Evolutionary conservation across 2,888 invertebrate genomes (phyloP), one percentile per base, ranked within the genome.

Genomic region (Dolomedes plantarius): DNA sequence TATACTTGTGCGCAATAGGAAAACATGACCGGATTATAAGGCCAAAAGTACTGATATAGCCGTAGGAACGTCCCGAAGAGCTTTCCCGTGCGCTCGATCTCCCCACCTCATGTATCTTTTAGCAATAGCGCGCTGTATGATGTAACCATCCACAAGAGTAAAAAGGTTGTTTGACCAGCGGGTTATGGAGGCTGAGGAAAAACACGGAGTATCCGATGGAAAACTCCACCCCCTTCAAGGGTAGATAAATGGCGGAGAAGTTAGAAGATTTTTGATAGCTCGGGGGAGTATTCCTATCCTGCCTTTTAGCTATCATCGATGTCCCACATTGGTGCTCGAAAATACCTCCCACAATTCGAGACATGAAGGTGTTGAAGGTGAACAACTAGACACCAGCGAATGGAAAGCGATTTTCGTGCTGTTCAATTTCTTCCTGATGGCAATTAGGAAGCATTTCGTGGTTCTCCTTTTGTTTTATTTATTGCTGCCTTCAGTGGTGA

Each of bases 251-350:
- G 36, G 13, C 36, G 39, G 23, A 73, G 56, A 16, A 19, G 16
- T 31, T 6, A 72, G 39, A 9, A 39, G 65, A 65, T 29, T 29
- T 46, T n/a, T 56, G 72, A 56, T 29, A 19, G 6, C 11, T 72
- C 13, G 13, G 28, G 69, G 67, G 69, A 50, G 77, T 67, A 32
- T 41, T 31, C 36, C 9, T 13, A 69, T 56, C 28, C 41, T 50
- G 41, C 23, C 23, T 50, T 56, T 69, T 41, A 11, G 9, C 39
- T 6, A 41, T 32, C 16, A 16, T 19, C 28, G 27, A 29, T 46
- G 19, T 73, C 32, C 50, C 27, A 65, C 73, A 80, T 67, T 80
- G 80, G 80, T 73, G 65, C 72, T 29, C 73, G 31, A 16, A 65
- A 46, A 80, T 62, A 31, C 72, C 80, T 72, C 80, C 80, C 80